Conservation (phyloP, 2,113 vertebrate species). For the pig (Sus scrofa) region T2T-Sscrofa CM000812.6:107789001-107789500, state of each 20-base stretch:
- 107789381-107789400: background rate
- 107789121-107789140: background rate
- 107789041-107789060: background rate
- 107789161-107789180: background rate
- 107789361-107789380: background rate
- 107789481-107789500: background rate
- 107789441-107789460: background rate
- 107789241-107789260: background rate
- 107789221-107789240: background rate
- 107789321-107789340: background rate
- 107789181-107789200: background rate
- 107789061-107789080: background rate
- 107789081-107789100: no score
- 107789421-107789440: background rate
- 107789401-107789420: background rate
- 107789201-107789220: background rate
- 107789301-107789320: background rate
- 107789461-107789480: background rate
- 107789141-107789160: background rate
- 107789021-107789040: background rate
- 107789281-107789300: background rate
- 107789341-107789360: background rate
- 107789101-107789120: rapidly evolving
- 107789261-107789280: background rate
- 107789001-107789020: background rate